Evolutionary conservation across 2,888 invertebrate genomes (phyloP), one percentile per base, ranked within the genome.

Genomic region (Mesochorus sp.): DNA sequence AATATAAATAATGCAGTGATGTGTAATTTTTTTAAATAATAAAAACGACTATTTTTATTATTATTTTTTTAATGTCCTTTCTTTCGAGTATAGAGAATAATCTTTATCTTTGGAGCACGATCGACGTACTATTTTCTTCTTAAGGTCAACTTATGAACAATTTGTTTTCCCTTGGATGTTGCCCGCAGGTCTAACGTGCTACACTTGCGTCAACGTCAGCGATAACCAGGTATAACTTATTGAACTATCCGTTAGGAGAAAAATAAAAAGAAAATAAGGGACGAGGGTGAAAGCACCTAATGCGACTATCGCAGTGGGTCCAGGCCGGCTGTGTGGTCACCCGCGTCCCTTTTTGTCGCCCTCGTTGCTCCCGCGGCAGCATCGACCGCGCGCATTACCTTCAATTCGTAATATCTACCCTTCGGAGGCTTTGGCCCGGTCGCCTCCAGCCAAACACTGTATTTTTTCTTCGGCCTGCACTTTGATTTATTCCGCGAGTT

Each of bases 161-260:
- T 57, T 64, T 61, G 6, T 76, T 12, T 53, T 85, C 68, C 82
- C 76, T 83, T n/a, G n/a, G n/a, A n/a, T n/a, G 80, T 86, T 86
- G 57, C 72, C n/a, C n/a, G 68, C 88, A 91, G 91, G 91, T 88
- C 89, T 91, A 84, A 94, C 94, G 76, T 94, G 94, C 88, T 94
- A 94, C 88, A 94, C 93, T 84, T 94, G 94, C 88, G 93, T 94
- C 85, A 94, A 94, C 91, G 94, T 94, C 80, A 93, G 93, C 83
- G 93, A 94, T 90, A 94, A 94, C 90, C 90, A 93, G 91, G 91
- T 88, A 89, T 61, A n/a, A 57, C 57, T 47, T 26, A 37, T 64
- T 12, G 59, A 28, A 19, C 28, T 12, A 12, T 47, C 21, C 14
- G 21, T 26, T 1, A 21, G 19, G 28, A 57, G 28, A 61, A 70